These are phyloP conservation scores for Aspidiotus rigidus DNA, from an alignment of 2,888 invertebrate genomes.

Conservation along the genomic window DNA sequence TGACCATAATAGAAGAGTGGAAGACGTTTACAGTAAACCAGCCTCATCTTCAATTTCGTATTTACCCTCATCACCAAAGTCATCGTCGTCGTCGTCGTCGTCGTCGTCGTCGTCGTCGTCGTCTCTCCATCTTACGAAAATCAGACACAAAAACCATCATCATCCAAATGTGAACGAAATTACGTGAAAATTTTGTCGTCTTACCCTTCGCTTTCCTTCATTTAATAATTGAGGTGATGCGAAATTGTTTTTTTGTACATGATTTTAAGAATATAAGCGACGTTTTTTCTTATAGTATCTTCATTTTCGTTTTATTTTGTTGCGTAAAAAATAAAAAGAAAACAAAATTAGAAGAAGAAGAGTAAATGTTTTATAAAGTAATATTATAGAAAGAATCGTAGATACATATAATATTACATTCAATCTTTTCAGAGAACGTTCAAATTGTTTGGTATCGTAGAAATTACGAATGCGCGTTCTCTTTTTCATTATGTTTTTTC, in stretches of 20 bases:
- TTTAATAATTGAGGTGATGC: neutral
- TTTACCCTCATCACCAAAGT: neutral
- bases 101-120: neutral
- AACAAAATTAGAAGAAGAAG: too few species aligned
- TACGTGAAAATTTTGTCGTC: conserved; percentile 15
- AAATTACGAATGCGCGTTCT: too few species aligned
- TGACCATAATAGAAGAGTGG: conserved; percentile 52
- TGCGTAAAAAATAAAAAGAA: too few species aligned
- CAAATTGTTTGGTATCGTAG: too few species aligned
- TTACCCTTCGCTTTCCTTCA: neutral
- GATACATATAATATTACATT: too few species aligned
- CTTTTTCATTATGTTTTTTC: too few species aligned
- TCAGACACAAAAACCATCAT: conserved; percentile 26
- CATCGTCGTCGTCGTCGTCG: neutral
- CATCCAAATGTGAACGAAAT: conserved; percentile 27
- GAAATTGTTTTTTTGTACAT: neutral
- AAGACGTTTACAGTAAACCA: conserved; percentile 40
- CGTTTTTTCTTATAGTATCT: too few species aligned
- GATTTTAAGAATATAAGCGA: neutral
- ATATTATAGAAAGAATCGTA: too few species aligned
- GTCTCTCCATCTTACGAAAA: neutral
- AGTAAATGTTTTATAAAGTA: too few species aligned
- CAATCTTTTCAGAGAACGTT: too few species aligned
- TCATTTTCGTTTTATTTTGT: too few species aligned
- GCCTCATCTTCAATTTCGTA: conserved; percentile 14